Base-by-base conservation (phyloP, 1,140 invertebrate species). In the Bombus terrestris region DNA sequence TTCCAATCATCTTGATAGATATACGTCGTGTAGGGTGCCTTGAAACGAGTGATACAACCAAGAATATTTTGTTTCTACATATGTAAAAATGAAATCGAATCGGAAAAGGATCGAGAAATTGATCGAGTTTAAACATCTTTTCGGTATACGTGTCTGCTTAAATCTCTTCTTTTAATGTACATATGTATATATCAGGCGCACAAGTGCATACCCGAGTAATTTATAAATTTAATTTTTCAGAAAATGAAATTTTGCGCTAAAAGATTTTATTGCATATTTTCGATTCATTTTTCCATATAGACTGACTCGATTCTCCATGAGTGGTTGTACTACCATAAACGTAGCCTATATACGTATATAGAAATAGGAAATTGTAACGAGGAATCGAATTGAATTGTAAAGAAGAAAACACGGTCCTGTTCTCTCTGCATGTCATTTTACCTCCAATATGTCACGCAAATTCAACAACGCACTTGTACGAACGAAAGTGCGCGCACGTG, bases 381-480 rank as follows among this genome's bases (percentile, higher is more conserved):
- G 6, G 28, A 80, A 35, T 28, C 35, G 59, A 28, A 22, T 66
- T 6, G 75, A 69, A n/a, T 39, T 47, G 32, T 43, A 75, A 39
- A 71, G 57, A 85, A 87, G 47, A 35, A 86, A 79, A 78, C 88
- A 90, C 89, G 88, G 68, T 71, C 86, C 88, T 83, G 77, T 75
- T 75, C 81, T 86, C 84, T 80, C 88, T 83, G 88, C 88, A 90
- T 87, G 86, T 25, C 79, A 43, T 78, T 83, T 53, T 72, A 77
- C 53, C 41, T 72, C 53, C 76, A 62, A 83, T 57, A 59, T 59
- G n/a, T 73, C 73, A 71, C 53, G 84, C 88, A 64, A 82, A 73
- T 80, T 85, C 80, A 80, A 71, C 25, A 86, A 87, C 85, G 87
- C 83, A 78, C 57, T 68, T 57, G 22, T 57, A 18, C 47, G 69